Evolutionary conservation across 2,888 invertebrate species (phyloP).

Genomic region (Acholoe squamosa): DNA sequence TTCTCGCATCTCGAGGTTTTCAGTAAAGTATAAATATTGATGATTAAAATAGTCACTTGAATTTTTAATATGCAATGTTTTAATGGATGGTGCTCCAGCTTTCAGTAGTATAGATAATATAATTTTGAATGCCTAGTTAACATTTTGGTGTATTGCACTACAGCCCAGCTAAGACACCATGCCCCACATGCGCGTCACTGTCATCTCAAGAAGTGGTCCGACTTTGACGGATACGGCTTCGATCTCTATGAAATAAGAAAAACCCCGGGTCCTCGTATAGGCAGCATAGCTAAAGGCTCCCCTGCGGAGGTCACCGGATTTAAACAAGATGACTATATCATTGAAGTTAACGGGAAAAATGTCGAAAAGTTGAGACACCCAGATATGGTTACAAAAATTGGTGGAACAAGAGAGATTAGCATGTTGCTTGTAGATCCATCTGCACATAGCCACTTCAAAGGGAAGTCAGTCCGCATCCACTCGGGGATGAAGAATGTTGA

Average conservation of each 20-base stretch:
- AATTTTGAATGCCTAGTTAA: not conserved
- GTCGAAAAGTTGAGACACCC: constrained; percentile 84
- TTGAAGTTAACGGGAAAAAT: constrained; percentile 92
- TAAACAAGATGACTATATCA: constrained; percentile 90
- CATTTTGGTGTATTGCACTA: constrained; percentile 10
- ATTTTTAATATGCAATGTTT: no score
- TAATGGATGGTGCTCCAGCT: no score
- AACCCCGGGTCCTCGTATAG: constrained; percentile 96
- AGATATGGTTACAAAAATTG: constrained; percentile 27
- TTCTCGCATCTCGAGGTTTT: no score
- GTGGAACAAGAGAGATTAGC: not conserved
- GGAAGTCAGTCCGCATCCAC: constrained; percentile 39
- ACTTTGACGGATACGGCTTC: constrained; percentile 98
- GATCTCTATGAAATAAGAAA: constrained; percentile 97
- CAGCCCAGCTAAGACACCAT: not conserved
- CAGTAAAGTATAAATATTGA: no score
- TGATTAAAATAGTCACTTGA: no score
- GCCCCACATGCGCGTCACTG: constrained; percentile 86
- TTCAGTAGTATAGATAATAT: no score
- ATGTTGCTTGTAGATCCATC: constrained; percentile 58
- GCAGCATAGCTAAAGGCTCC: constrained; percentile 90
- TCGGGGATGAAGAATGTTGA: constrained; percentile 41
- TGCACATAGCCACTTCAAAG: constrained; percentile 58
- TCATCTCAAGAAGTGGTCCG: constrained; percentile 90
- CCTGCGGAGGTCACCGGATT: constrained; percentile 85